Percentiles rank a stretch among this genome's conserved stretches.
Conservation (phyloP, 2,797 vertebrate genomes). For the Thunnus albacares region DNA sequence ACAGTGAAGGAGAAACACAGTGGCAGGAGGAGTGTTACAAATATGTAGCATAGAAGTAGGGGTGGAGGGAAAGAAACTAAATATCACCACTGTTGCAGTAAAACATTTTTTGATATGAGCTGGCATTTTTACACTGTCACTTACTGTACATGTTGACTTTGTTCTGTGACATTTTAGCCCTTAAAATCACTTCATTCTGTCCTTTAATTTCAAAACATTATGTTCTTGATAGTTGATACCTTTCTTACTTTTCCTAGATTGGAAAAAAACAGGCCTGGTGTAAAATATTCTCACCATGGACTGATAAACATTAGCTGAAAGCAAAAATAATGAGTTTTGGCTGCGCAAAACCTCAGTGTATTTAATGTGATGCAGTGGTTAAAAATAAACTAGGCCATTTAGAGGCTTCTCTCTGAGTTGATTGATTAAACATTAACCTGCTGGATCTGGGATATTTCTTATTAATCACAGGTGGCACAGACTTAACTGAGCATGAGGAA, state of each 20-base stretch:
- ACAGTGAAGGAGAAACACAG: slow-evolving; percentile 36
- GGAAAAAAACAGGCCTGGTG: neutral
- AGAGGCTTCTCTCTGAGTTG: slow-evolving; percentile 70
- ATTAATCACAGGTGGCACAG: slow-evolving; percentile 83
- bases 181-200: slow-evolving; percentile 1
- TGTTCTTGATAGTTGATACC: slow-evolving; percentile 25
- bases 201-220: slow-evolving; percentile 32
- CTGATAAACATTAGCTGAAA: slow-evolving; percentile 69
- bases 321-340: slow-evolving; percentile 71
- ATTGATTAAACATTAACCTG: slow-evolving; percentile 87
- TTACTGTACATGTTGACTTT: slow-evolving; percentile 2
- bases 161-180: slow-evolving; percentile 15
- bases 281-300: slow-evolving; percentile 58
- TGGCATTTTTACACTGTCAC: slow-evolving; percentile 11
- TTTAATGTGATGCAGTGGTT: slow-evolving; percentile 75
- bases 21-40: slow-evolving; percentile 6
- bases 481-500: slow-evolving; percentile 74
- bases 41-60: neutral
- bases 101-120: neutral
- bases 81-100: neutral
- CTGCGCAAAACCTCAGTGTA: slow-evolving; percentile 51
- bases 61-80: slow-evolving; percentile 9
- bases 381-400: slow-evolving; percentile 80
- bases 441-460: slow-evolving; percentile 83
- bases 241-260: slow-evolving; percentile 5